Conservation (phyloP, 2,113 vertebrate genomes). For the Cepphus grylle region DNA sequence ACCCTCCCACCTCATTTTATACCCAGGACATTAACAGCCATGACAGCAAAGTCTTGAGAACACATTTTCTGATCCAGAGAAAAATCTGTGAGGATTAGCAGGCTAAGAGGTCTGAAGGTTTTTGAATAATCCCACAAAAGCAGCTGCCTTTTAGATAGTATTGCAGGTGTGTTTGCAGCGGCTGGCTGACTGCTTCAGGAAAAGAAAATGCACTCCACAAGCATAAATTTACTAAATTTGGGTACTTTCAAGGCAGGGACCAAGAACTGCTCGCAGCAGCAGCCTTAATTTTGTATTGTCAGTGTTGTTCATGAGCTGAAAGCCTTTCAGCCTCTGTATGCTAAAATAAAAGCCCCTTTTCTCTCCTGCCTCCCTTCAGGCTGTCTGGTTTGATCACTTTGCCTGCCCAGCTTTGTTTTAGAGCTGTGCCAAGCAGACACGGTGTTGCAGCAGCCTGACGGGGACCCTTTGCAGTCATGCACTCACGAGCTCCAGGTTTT, state of each 20-base stretch:
- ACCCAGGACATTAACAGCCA: neutral
- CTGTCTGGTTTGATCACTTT: neutral
- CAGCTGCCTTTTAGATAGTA: neutral
- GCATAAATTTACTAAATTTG: neutral
- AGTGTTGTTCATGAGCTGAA: neutral
- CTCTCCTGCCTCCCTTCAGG: neutral
- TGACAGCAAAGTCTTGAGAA: neutral
- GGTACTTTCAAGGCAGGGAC: neutral
- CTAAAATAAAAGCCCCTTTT: neutral
- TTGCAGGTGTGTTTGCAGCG: neutral
- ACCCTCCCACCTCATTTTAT: neutral
- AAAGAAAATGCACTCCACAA: neutral
- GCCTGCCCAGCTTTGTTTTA: neutral
- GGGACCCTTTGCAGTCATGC: fast-evolving
- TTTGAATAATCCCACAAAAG: neutral
- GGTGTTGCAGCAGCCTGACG: neutral
- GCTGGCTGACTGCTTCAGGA: neutral
- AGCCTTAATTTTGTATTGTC: conserved; percentile 46
- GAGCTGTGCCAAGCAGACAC: neutral
- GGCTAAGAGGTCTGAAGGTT: neutral
- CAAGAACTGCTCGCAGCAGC: neutral
- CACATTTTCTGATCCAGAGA: neutral
- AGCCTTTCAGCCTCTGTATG: neutral
- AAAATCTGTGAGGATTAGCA: neutral
- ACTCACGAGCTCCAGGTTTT: neutral